phyloP scores from a whole-genome alignment of 2,113 vertebrate genomes.

The Sorex araneus region DNA sequence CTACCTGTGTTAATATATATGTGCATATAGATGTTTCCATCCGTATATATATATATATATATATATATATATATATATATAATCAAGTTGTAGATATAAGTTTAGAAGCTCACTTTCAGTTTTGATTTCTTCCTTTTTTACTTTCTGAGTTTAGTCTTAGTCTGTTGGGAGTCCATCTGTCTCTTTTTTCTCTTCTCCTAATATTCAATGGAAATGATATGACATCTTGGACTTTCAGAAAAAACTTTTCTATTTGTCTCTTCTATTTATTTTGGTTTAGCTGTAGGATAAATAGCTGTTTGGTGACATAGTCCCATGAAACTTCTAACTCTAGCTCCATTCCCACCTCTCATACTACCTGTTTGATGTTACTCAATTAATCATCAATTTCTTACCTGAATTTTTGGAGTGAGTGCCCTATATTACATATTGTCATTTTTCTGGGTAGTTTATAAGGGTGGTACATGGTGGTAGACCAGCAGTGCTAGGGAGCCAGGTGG shows the following conservation, averaged over 20 bases:
- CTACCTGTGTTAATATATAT: no score
- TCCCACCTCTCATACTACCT: neutral
- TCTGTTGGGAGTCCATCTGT: neutral
- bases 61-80: no score
- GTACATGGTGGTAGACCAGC: no score
- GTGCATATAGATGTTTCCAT: no score
- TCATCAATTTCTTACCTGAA: neutral
- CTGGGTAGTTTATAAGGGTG: no score
- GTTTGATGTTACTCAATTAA: neutral
- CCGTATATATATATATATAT: no score
- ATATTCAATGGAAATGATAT: neutral
- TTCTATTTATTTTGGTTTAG: neutral
- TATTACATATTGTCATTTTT: no score
- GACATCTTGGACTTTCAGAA: neutral
- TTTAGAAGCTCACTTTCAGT: neutral
- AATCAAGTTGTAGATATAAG: neutral
- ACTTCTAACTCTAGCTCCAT: no score
- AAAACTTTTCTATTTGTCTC: neutral
- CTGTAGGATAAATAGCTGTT: neutral
- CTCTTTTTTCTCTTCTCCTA: neutral
- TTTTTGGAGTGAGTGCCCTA: neutral
- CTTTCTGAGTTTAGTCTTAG: neutral
- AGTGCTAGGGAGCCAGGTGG: no score
- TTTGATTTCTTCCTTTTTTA: neutral
- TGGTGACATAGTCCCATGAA: neutral